These are phyloP conservation scores for Bostrychus sinensis DNA, from an alignment of 2,113 vertebrate genomes.

Conservation along the genomic window DNA sequence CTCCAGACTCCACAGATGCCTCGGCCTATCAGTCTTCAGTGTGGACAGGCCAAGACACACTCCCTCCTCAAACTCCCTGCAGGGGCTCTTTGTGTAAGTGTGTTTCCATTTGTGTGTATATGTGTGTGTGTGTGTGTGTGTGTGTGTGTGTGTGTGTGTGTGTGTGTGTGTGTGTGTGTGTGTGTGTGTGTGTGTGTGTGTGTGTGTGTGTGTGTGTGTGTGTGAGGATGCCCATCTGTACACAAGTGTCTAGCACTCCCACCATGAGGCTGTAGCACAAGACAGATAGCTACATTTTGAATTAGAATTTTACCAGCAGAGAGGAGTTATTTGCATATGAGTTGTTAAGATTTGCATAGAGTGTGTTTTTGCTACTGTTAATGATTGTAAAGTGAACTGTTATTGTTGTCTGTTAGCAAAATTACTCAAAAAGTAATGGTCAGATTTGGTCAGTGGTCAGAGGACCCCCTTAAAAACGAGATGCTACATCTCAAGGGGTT, in stretches of 20 bases:
- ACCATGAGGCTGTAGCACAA: slow-evolving; percentile 27
- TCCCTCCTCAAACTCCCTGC: slow-evolving; percentile 27
- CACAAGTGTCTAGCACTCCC: slow-evolving; percentile 20
- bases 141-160: neutral
- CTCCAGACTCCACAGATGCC: slow-evolving; percentile 41
- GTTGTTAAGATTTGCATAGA: neutral
- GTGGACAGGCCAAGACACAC: slow-evolving; percentile 37
- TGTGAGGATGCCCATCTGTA: slow-evolving; percentile 7
- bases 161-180: no score
- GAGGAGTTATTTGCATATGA: neutral
- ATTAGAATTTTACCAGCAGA: neutral
- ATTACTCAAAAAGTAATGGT: no score
- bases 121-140: slow-evolving; percentile 38
- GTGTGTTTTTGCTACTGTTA: no score
- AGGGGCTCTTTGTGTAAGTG: slow-evolving; percentile 26
- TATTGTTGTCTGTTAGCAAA: no score
- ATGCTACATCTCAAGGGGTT: no score
- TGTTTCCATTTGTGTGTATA: slow-evolving; percentile 25
- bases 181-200: no score
- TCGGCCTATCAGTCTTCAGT: slow-evolving; percentile 41
- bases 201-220: no score
- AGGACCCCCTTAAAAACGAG: no score
- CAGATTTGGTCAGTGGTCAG: no score
- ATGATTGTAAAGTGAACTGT: no score
- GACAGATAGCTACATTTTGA: neutral